Conservation (phyloP, 2,797 vertebrate species). For the Trematomus bernacchii region DNA sequence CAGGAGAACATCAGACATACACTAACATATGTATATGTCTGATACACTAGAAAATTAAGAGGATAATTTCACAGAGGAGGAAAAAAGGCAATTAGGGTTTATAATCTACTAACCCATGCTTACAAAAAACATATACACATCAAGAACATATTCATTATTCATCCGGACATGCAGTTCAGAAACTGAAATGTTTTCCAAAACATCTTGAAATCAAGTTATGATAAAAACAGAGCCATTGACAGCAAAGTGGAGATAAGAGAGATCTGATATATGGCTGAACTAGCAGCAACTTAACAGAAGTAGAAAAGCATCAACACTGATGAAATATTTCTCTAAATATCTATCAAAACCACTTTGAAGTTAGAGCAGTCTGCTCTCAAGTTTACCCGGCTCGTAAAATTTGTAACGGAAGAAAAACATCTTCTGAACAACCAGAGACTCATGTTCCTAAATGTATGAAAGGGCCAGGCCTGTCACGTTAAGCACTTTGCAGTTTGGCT, state of each 20-base stretch:
- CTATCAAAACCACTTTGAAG: constrained; percentile 54
- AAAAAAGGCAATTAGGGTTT: neutral
- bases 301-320: constrained; percentile 28
- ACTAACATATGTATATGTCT: too few relatives aligned
- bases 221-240: constrained; percentile 10
- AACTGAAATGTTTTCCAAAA: constrained; percentile 13
- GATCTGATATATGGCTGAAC: constrained; percentile 20
- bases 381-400: constrained; percentile 20
- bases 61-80: neutral
- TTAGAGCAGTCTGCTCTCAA: constrained; percentile 11
- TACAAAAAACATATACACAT: neutral
- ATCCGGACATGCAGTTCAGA: neutral
- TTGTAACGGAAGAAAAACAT: constrained; percentile 18
- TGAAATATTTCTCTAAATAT: constrained; percentile 46
- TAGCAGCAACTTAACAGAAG: constrained; percentile 24
- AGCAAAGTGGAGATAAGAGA: constrained; percentile 26
- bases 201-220: constrained; percentile 17
- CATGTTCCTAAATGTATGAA: neutral
- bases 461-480: constrained; percentile 23
- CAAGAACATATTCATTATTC: too few relatives aligned
- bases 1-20: constrained; percentile 2
- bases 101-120: neutral
- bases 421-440: constrained; percentile 7
- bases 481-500: constrained; percentile 11
- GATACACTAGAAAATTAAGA: neutral